Base-by-base conservation (phyloP, 92 coral and sea anemone species). In the Micromussa lordhowensis region DNA sequence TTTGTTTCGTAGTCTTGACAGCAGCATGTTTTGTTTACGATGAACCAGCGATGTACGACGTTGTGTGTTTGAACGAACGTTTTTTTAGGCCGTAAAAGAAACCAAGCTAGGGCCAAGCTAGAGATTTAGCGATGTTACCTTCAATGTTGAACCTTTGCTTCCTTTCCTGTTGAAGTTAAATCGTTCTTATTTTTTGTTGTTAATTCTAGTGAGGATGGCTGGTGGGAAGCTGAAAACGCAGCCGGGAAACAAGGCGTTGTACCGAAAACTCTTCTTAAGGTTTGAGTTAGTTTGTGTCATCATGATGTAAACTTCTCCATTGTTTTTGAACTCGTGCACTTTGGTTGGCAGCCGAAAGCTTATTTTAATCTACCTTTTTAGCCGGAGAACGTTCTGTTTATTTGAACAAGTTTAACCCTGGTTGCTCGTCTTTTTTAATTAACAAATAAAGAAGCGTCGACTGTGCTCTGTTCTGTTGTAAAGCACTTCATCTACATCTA, bases 161-260 rank as follows among this genome's bases (percentile, higher is more conserved):
- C n/a, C n/a, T 24, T 61, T 18, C 17, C 49, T 73, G 78, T 35
- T 73, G 19, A 35, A 11, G 19, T 58, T 35, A 26, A 2, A 11
- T 64, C 66, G 14, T 29, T 21, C 16, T 17, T 14, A 14, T 19
- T 28, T n/a, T 68, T 48, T 68, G 28, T 32, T 24, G 10, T 16
- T 15, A 26, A 24, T 57, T 54, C 16, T 55, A 96, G 99, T 79
- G 96, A 97, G 89, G 98, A 97, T 77, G 99, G 99, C 35, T 97
- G 99, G 99, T 97, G 99, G 99, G 88, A 96, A 51, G 99, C 99
- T 16, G 98, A 97, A 83, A 91, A 97, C 81, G 69, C 96, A 3
- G 68, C 90, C 22, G 99, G 99, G 31, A 90, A 91, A 77, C 78
- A 82, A 72, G 99, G 99, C 21, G 94, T 96, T 75, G 90, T 97